Percentiles rank a stretch among this genome's conserved stretches.
Conservation (phyloP, 2,888 invertebrate genomes). For the Perdita meconis region DNA sequence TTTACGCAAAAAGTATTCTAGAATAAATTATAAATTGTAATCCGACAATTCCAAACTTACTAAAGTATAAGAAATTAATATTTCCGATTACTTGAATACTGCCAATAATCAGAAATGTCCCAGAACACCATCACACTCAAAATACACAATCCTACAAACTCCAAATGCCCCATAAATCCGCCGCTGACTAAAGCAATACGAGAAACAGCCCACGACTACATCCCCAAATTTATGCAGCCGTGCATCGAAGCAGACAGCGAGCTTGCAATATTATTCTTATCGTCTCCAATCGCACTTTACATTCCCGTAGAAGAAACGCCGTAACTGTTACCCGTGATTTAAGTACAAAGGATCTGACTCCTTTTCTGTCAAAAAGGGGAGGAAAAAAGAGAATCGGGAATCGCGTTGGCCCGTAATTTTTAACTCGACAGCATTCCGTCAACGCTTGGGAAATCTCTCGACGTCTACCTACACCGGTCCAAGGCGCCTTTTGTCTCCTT, state of each 20-base stretch:
- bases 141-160: background rate
- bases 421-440: conserved; percentile 37
- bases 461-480: conserved; percentile 31
- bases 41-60: no score
- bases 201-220: background rate
- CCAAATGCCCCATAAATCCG: background rate
- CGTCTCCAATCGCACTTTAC: background rate
- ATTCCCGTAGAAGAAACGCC: background rate
- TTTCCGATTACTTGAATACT: no score
- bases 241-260: background rate
- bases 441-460: conserved; percentile 43
- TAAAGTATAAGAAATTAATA: no score
- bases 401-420: conserved; percentile 45
- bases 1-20: no score
- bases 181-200: background rate
- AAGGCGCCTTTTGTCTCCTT: conserved; percentile 35
- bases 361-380: conserved; percentile 7
- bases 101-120: no score
- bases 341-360: conserved; percentile 16
- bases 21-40: no score
- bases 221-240: background rate
- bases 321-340: conserved; percentile 2
- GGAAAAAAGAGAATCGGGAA: background rate
- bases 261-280: conserved; percentile 4
- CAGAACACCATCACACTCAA: background rate